phyloP scores from a whole-genome alignment of 2,113 vertebrate genomes.

The Thermophis baileyi region DNA sequence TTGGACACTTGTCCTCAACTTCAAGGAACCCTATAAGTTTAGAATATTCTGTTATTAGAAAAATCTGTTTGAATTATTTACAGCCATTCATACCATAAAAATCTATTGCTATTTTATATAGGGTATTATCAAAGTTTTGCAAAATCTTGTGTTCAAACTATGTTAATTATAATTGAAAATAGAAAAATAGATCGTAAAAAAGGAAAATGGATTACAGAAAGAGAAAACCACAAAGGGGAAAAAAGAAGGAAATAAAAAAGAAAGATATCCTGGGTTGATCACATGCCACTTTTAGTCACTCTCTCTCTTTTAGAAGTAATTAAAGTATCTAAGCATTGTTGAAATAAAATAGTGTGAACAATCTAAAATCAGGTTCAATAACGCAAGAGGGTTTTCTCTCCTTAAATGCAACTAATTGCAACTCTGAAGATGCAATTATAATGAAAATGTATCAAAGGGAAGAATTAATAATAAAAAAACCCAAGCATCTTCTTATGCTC shows the following conservation, averaged over 20 bases:
- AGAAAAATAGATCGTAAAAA: neutral
- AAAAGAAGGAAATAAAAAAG: neutral
- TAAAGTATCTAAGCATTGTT: neutral
- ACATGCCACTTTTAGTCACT: neutral
- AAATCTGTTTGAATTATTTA: neutral
- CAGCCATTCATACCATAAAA: neutral
- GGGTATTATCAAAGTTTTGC: neutral
- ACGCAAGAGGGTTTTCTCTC: neutral
- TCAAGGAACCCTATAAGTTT: neutral
- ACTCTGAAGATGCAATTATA: neutral
- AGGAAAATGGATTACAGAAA: neutral
- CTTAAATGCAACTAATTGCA: neutral
- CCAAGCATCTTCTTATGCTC: neutral
- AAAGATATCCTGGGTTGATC: neutral
- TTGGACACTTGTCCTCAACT: neutral
- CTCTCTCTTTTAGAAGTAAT: too few relatives aligned
- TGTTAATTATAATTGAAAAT: neutral
- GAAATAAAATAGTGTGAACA: neutral
- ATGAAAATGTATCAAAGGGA: too few relatives aligned
- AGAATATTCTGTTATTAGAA: neutral
- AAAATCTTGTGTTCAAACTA: neutral
- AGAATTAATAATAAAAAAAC: too few relatives aligned
- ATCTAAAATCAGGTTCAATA: neutral
- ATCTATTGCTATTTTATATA: neutral
- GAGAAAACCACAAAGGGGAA: neutral